These are phyloP conservation scores for Malthinus seriepunctatus DNA, from an alignment of 2,888 invertebrate species.

Conservation along the genomic window DNA sequence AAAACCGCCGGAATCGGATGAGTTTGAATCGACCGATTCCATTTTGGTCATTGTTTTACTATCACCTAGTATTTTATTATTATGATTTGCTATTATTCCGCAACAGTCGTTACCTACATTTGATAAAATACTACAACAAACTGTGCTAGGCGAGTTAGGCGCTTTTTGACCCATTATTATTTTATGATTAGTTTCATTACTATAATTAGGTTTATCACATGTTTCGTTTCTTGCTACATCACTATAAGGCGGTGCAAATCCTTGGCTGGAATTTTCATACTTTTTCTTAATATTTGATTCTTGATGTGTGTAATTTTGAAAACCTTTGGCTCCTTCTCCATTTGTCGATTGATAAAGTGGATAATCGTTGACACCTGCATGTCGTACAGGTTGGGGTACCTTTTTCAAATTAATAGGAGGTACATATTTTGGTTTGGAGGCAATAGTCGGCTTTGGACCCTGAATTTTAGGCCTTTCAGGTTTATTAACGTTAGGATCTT, in stretches of 20 bases:
- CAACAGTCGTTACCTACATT: conserved; percentile 55
- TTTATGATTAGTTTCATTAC: conserved; percentile 41
- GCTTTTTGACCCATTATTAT: conserved; percentile 43
- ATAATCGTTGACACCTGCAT: background rate
- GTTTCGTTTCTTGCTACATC: conserved; percentile 40
- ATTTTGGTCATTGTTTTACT: conserved; percentile 49
- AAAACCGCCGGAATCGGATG: conserved; percentile 56
- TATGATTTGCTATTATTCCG: conserved; percentile 50
- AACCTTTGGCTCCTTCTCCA: background rate
- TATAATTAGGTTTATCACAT: conserved; percentile 46
- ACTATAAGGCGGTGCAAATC: conserved; percentile 15
- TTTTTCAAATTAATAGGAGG: conserved; percentile 52
- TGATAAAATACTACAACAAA: conserved; percentile 54
- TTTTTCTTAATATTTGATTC: background rate
- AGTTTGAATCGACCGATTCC: conserved; percentile 54
- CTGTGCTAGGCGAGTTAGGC: conserved; percentile 54
- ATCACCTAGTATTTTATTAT: conserved; percentile 47
- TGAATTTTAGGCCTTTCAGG: conserved; percentile 50
- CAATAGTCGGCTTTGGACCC: conserved; percentile 51
- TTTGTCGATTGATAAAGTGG: background rate
- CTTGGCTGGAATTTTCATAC: conserved; percentile 4
- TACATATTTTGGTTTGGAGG: conserved; percentile 53
- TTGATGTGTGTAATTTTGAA: conserved; percentile 6
- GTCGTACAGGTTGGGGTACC: conserved; percentile 2
- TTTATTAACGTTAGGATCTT: conserved; percentile 37